phyloP scores from a whole-genome alignment of 2,113 vertebrate genomes.

The Desmodus rotundus region DNA sequence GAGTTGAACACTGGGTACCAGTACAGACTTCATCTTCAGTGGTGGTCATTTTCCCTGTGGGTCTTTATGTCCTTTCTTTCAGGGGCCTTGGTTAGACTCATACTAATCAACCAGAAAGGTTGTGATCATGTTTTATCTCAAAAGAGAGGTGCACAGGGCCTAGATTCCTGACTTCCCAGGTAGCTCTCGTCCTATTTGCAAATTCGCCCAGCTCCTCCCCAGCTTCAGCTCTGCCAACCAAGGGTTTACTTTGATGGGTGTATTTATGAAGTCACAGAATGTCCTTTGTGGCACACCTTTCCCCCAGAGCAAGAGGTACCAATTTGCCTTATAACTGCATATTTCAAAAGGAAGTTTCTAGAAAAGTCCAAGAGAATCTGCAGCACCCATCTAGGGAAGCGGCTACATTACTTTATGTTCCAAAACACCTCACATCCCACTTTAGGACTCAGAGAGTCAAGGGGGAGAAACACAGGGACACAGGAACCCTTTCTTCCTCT shows the following conservation, averaged over 20 bases:
- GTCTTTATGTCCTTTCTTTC: background rate
- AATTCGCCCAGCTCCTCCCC: background rate
- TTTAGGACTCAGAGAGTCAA: background rate
- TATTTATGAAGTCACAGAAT: background rate
- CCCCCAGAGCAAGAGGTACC: background rate
- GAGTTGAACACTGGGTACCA: background rate
- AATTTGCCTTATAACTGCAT: background rate
- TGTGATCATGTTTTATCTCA: conserved; percentile 10
- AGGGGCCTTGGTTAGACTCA: background rate
- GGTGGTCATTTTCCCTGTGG: background rate
- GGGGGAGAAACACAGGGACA: background rate
- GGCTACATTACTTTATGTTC: background rate
- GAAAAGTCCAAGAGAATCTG: background rate
- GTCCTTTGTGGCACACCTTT: background rate
- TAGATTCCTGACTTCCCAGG: background rate
- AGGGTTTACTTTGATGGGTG: background rate
- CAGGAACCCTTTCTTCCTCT: background rate
- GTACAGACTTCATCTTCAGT: background rate
- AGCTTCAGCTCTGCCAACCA: background rate
- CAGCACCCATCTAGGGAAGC: background rate
- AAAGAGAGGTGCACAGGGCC: background rate
- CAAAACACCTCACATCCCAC: background rate
- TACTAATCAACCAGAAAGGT: background rate
- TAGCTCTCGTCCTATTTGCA: background rate
- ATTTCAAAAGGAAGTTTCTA: conserved; percentile 21